Base-by-base conservation (phyloP, 2,888 invertebrate genomes). In the Druceiella hillmani region DNA sequence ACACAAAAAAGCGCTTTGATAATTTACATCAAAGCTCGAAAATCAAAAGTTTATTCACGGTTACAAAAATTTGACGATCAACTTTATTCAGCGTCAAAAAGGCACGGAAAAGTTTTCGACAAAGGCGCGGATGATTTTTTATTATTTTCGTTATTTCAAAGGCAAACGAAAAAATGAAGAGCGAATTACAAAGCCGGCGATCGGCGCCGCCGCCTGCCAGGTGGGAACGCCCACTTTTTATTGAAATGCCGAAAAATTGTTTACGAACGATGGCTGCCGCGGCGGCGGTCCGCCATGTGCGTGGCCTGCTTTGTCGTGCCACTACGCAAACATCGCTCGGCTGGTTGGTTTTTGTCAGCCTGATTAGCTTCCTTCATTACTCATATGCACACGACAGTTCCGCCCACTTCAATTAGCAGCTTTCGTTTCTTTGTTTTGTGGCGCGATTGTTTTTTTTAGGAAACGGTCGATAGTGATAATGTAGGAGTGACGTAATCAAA, bases 231-330 rank as follows among this genome's bases (percentile, higher is more conserved):
- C 67, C 64, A 61, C n/a, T 63, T 58, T 65, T 64, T 62, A 70
- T 69, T 66, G 66, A 70, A 70, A 66, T 62, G 55, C 66, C 68
- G 60, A 68, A 70, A 69, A 68, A 63, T 61, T 58, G 61, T 55
- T 57, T n/a, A n/a, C n/a, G n/a, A n/a, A n/a, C n/a, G n/a, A n/a
- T n/a, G n/a, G n/a, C n/a, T n/a, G n/a, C n/a, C n/a, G n/a, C n/a
- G n/a, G n/a, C n/a, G n/a, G n/a, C n/a, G n/a, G n/a, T n/a, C n/a
- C n/a, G n/a, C n/a, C n/a, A n/a, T n/a, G n/a, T n/a, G n/a, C n/a
- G n/a, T n/a, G n/a, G n/a, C n/a, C n/a, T n/a, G n/a, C n/a, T n/a
- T n/a, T n/a, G n/a, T n/a, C n/a, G n/a, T n/a, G n/a, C n/a, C n/a
- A n/a, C n/a, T n/a, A n/a, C n/a, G n/a, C n/a, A n/a, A n/a, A n/a